Base-by-base conservation (phyloP, 2,797 vertebrate genomes). In the Micrastur ruficollis region DNA sequence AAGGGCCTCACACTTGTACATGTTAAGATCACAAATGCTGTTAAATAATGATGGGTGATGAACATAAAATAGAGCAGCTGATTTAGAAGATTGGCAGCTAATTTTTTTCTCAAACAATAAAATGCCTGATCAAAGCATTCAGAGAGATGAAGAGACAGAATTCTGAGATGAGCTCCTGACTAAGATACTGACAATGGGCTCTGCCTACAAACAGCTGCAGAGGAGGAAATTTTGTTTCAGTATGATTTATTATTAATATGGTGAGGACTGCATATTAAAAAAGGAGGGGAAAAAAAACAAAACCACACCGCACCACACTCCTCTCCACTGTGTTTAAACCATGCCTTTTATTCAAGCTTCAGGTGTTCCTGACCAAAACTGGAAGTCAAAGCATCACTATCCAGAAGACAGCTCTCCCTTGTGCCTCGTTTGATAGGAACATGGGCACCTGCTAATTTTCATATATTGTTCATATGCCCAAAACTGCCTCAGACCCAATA, bases 81-180 rank as follows among this genome's bases (percentile, higher is more conserved):
- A 97, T 97, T 87, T 98, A 91, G 90, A 97, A 92, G 95, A 97
- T 8, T 88, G 89, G 89, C 92, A 95, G 82, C 9, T 78, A 19
- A 14, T 10, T 80, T 82, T 97, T 97, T 91, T 55, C 73, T 93
- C 67, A 89, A 96, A 98, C 78, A 97, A 95, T 96, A 92, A 92
- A 95, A 94, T 90, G 40, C 44, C 81, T 93, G 86, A 97, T 98
- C 96, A 97, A 97, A 97, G 93, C 78, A 94, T 47, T 96, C 70
- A 80, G 81, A 93, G 75, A 95, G 89, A 85, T 75, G 84, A 62
- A 92, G 78, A 75, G 90, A 87, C 53, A 91, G 72, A 94, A 97
- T 94, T 94, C 76, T 91, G 92, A 91, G 53, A 95, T 85, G 81
- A 97, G 86, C 55, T 97, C 74, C 93, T 97, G 96, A 96, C 92